Base-by-base conservation (phyloP, 2,888 invertebrate genomes). In the Rambutsinella grinnellia region DNA sequence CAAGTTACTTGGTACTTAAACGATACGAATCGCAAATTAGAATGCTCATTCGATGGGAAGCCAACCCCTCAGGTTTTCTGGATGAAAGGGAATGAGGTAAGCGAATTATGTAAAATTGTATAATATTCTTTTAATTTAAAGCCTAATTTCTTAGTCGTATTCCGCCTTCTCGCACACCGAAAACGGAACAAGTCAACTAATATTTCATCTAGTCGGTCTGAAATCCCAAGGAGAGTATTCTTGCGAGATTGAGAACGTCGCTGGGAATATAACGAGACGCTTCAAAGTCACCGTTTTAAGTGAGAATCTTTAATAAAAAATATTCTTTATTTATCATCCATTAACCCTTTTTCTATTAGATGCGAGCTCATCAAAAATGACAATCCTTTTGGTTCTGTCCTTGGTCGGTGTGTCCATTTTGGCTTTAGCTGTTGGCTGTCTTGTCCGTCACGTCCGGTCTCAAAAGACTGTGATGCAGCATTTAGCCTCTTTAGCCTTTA, bases 161-260 rank as follows among this genome's bases (percentile, higher is more conserved):
- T n/a, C n/a, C n/a, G n/a, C n/a, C n/a, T n/a, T n/a, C 21, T 21
- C 63, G 3, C 51, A 51, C 17, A 57, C 46, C n/a, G 19, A 23
- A 1, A 82, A 82, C 53, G 77, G 77, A 3, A 72, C 80, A 1
- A 78, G 76, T 3, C 70, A 26, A 1, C 10, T 81, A 10, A 68
- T 46, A 2, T 76, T 82, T 56, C 66, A 61, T 3, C 26, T 58
- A 10, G 80, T 82, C 1, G 62, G 76, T 3, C 65, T 80, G 24
- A 70, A 70, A 3, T 72, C 70, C n/a, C 76, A 81, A 5, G 78
- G 76, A 26, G 72, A 75, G 8, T 83, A 79, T 65, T 36, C 46
- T 17, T 83, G 83, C 57, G 10, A 60, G 13, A 76, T 69, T 2
- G 65, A 58, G 23, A 82, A 82, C 63, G 63, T 76, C 15, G 82